A percentile compares a stretch with the other conserved stretches of the same genome.
Conservation (phyloP, 2,888 invertebrate species). For the Ectobius pallidus region DNA sequence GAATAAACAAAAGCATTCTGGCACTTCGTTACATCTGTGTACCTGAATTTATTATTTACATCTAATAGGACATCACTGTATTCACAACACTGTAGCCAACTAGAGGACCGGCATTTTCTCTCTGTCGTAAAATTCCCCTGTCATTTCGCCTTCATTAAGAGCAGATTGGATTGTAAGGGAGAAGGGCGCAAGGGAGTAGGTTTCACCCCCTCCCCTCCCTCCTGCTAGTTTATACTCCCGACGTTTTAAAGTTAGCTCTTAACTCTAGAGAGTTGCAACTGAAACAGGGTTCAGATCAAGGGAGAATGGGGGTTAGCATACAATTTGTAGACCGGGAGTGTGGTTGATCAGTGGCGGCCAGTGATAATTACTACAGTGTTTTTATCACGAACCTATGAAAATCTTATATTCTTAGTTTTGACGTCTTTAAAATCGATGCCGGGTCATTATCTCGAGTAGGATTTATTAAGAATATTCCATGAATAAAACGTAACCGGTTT, state of each 20-base stretch:
- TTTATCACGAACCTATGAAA: no score
- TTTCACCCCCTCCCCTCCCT: background rate
- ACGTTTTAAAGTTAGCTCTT: background rate
- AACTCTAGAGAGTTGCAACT: constrained; percentile 3
- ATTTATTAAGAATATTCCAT: no score
- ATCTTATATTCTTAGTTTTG: no score
- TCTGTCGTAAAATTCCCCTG: constrained; percentile 12
- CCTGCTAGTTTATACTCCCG: background rate
- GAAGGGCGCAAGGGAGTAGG: background rate
- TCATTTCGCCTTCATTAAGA: constrained; percentile 28
- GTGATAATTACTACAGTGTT: background rate
- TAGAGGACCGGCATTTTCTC: background rate
- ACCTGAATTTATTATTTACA: no score
- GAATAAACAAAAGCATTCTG: no score
- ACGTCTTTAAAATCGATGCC: no score
- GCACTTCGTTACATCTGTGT: no score
- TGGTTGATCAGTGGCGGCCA: background rate
- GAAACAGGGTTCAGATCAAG: constrained; percentile 1
- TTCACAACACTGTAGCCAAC: background rate
- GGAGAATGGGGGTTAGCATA: background rate
- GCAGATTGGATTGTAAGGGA: constrained; percentile 26
- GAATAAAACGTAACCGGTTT: no score
- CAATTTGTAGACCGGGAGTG: background rate
- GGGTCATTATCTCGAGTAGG: no score
- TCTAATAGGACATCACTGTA: background rate